Conservation (phyloP, 2,888 invertebrate species). For the Gibbula magus region DNA sequence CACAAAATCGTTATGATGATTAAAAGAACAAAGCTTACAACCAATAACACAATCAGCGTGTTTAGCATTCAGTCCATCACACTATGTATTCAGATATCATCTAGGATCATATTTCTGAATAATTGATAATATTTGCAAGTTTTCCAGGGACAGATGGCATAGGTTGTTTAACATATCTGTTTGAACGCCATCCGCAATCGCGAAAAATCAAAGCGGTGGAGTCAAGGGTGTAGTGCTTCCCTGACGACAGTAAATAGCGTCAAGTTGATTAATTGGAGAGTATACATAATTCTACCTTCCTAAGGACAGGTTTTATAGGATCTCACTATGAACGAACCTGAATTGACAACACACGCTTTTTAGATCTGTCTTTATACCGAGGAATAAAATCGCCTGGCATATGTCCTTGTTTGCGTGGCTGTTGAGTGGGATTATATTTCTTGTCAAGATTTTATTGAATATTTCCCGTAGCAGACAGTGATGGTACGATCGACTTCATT, state of each 20-base stretch:
- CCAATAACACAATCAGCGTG: too few relatives aligned
- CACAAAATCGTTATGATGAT: too few relatives aligned
- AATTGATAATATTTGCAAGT: background rate
- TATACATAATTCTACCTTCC: constrained; percentile 10
- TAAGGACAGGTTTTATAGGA: constrained; percentile 8
- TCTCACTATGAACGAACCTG: background rate
- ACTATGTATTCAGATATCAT: too few relatives aligned
- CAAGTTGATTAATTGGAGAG: constrained; percentile 2
- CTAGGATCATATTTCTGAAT: too few relatives aligned
- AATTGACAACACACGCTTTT: background rate
- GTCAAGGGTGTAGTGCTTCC: background rate
- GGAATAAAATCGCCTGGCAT: constrained; percentile 4
- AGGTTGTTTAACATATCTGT: constrained; percentile 1
- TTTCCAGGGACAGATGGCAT: background rate
- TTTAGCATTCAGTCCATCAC: too few relatives aligned
- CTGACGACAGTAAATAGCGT: constrained; percentile 16
- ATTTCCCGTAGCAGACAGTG: background rate
- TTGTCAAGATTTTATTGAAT: constrained; percentile 12
- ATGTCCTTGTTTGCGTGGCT: constrained; percentile 10
- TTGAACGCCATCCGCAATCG: background rate
- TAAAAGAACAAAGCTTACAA: too few relatives aligned
- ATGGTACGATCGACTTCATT: background rate
- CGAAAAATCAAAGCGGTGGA: constrained; percentile 2
- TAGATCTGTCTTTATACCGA: constrained; percentile 8
- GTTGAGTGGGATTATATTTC: constrained; percentile 11